Percentiles rank a stretch among this genome's conserved stretches.
Evolutionary conservation across 2,113 vertebrate genomes (phyloP).

Genomic region (Typhlomys cinereus): DNA sequence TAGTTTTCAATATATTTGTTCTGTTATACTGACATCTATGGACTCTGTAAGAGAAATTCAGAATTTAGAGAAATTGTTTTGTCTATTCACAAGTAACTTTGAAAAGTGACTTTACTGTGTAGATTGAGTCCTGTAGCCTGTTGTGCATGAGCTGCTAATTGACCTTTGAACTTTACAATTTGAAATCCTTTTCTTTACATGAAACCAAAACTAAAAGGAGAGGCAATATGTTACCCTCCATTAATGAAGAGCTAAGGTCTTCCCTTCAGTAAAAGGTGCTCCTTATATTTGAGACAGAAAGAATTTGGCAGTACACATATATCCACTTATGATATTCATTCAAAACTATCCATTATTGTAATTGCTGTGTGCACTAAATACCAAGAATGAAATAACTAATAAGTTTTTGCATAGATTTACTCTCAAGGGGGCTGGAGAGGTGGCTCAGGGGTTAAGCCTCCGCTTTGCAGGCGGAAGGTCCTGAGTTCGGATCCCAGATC

Average conservation of each 20-base stretch:
- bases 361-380: background rate
- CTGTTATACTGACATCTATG: conserved; percentile 81
- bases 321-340: background rate
- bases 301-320: background rate
- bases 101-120: background rate
- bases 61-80: conserved; percentile 53
- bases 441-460: too few relatives aligned
- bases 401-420: background rate
- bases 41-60: conserved; percentile 77
- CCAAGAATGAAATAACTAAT: background rate
- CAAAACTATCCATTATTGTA: background rate
- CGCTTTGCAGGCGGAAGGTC: too few relatives aligned
- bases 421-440: too few relatives aligned
- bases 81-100: conserved; percentile 6
- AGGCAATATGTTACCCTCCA: background rate
- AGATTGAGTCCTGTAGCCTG: background rate
- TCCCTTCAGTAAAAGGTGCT: background rate
- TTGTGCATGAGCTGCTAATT: background rate
- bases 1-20: conserved; percentile 60
- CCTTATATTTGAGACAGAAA: background rate
- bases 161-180: conserved; percentile 25
- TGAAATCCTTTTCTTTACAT: conserved; percentile 4
- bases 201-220: background rate
- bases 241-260: background rate
- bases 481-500: too few relatives aligned